Evolutionary conservation across 1,140 invertebrate species (phyloP).

Genomic region (Drosophila kepulauana): DNA sequence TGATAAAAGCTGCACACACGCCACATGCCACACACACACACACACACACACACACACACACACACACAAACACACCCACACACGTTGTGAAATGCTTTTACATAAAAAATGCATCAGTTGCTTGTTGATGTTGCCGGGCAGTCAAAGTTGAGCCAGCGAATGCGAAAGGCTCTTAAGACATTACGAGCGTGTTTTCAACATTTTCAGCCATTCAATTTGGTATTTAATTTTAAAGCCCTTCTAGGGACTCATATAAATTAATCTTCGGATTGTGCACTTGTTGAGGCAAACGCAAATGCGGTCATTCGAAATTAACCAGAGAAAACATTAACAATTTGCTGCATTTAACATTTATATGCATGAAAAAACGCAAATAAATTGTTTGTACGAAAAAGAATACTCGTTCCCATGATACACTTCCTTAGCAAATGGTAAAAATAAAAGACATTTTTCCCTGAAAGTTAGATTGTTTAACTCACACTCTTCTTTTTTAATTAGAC

Average conservation of each 20-base stretch:
- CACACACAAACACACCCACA: background rate
- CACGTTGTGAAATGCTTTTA: conserved; percentile 37
- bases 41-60: conserved; percentile 17
- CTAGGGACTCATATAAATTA: conserved; percentile 52
- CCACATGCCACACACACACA: conserved; percentile 6
- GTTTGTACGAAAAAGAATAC: background rate
- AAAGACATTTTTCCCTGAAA: too few relatives aligned
- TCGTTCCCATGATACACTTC: background rate
- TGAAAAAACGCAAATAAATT: background rate
- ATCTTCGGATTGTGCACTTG: conserved; percentile 36
- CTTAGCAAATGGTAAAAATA: too few relatives aligned
- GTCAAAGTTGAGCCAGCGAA: conserved; percentile 1
- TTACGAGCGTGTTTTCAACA: conserved; percentile 18
- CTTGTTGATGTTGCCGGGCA: conserved; percentile 17
- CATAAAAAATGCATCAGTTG: conserved; percentile 76
- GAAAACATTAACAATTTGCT: conserved; percentile 18
- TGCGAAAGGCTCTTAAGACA: conserved; percentile 15
- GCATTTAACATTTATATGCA: background rate
- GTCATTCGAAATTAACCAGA: conserved; percentile 10
- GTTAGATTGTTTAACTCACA: too few relatives aligned
- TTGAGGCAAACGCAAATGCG: conserved; percentile 4
- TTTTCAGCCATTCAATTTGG: conserved; percentile 14
- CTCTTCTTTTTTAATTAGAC: too few relatives aligned
- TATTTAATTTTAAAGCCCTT: conserved; percentile 37
- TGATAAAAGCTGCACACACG: conserved; percentile 66